phyloP scores from a whole-genome alignment of 2,797 vertebrate species.

The Hippoglossus hippoglossus region DNA sequence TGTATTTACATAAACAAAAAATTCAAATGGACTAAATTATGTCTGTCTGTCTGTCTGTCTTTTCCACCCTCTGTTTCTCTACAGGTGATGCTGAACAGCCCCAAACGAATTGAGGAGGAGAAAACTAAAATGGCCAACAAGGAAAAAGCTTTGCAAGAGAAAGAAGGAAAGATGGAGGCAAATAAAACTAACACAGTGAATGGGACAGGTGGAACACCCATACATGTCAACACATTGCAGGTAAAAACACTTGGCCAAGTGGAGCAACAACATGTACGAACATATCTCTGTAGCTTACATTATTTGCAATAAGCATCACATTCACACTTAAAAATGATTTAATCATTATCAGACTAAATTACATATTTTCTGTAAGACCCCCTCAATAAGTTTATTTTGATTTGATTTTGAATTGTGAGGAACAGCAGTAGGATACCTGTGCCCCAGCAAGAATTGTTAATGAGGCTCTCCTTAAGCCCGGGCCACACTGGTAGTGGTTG shows the following conservation, averaged over 20 bases:
- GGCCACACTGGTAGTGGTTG: too few species aligned
- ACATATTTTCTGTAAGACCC: too few species aligned
- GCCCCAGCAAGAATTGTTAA: too few species aligned
- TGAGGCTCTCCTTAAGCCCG: too few species aligned
- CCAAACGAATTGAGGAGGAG: constrained; percentile 92
- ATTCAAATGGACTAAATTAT: too few species aligned
- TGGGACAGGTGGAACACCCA: constrained; percentile 93
- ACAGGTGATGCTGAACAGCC: constrained; percentile 93
- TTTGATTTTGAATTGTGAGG: too few species aligned
- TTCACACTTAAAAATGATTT: neutral
- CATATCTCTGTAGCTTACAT: neutral
- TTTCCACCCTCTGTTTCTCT: neutral
- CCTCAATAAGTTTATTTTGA: too few species aligned
- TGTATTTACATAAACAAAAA: too few species aligned
- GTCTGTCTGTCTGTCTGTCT: too few species aligned
- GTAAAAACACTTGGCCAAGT: constrained; percentile 67
- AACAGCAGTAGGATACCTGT: too few species aligned
- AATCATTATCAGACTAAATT: too few species aligned
- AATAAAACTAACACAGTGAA: constrained; percentile 92
- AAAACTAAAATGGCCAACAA: constrained; percentile 92
- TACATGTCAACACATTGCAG: constrained; percentile 95
- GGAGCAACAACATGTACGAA: neutral
- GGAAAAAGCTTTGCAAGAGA: constrained; percentile 87
- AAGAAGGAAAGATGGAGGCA: constrained; percentile 85
- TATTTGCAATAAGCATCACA: neutral